These are phyloP conservation scores for Tiliqua scincoides DNA, from an alignment of 2,113 vertebrate species.

Conservation along the genomic window DNA sequence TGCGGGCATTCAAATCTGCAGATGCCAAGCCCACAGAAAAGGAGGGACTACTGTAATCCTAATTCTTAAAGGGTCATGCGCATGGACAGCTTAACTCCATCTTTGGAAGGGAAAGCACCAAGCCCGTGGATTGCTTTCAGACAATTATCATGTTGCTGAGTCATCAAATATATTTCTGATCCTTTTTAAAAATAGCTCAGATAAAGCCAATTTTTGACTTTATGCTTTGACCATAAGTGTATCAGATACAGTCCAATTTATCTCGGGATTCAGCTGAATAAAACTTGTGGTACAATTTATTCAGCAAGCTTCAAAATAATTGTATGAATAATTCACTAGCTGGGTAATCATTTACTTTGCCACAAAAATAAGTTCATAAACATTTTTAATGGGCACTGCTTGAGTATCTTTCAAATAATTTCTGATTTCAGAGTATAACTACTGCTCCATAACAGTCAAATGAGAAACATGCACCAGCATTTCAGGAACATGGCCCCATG, in stretches of 20 bases:
- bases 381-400: neutral
- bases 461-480: neutral
- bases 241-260: neutral
- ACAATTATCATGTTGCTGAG: neutral
- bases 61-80: neutral
- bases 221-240: neutral
- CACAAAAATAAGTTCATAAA: neutral
- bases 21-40: too few species aligned
- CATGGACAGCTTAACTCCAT: too few species aligned
- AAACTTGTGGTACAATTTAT: neutral
- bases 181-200: neutral
- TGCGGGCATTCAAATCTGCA: too few species aligned
- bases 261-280: neutral
- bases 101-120: neutral
- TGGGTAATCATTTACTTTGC: neutral
- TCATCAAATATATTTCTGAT: neutral
- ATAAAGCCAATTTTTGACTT: neutral
- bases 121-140: neutral
- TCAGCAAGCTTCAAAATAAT: neutral
- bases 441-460: neutral
- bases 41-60: neutral
- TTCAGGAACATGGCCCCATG: neutral
- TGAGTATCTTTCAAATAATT: neutral
- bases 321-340: neutral
- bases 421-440: neutral